Evolutionary conservation across 2,888 invertebrate genomes (phyloP).

Genomic region (Erebia ligea): DNA sequence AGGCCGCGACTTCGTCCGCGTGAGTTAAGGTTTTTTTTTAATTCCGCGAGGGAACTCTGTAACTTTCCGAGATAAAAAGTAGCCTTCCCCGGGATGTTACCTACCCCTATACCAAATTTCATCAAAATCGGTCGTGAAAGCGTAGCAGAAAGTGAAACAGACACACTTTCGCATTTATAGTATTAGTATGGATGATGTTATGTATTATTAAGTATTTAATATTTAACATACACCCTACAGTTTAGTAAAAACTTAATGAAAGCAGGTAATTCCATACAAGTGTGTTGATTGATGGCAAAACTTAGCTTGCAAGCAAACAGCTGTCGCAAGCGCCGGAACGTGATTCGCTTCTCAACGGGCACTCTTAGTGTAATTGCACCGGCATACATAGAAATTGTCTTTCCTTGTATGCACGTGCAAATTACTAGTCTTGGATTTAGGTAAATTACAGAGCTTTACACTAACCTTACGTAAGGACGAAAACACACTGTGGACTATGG

Average conservation of each 20-base stretch:
- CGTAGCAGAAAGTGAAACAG: too few relatives aligned
- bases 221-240: background rate
- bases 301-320: slow-evolving; percentile 28
- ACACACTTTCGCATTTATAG: too few relatives aligned
- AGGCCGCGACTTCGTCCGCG: too few relatives aligned
- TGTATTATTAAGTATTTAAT: too few relatives aligned
- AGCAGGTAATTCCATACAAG: slow-evolving; percentile 11
- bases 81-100: too few relatives aligned
- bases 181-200: too few relatives aligned
- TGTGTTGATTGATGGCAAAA: slow-evolving; percentile 32
- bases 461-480: background rate
- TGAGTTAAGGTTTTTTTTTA: too few relatives aligned
- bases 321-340: slow-evolving; percentile 27
- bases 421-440: slow-evolving; percentile 11
- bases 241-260: slow-evolving; percentile 2
- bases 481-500: too few relatives aligned
- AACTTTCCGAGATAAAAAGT: too few relatives aligned
- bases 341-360: slow-evolving; percentile 33
- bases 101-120: too few relatives aligned
- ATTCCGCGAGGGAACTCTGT: too few relatives aligned
- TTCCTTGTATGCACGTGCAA: slow-evolving; percentile 15
- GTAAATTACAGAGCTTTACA: background rate
- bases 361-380: slow-evolving; percentile 22
- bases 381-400: slow-evolving; percentile 17
- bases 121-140: too few relatives aligned